A percentile compares a stretch with the other conserved stretches of the same genome.
Evolutionary conservation across 2,888 invertebrate genomes (phyloP).

Genomic region (Cartodere bifasciata): DNA sequence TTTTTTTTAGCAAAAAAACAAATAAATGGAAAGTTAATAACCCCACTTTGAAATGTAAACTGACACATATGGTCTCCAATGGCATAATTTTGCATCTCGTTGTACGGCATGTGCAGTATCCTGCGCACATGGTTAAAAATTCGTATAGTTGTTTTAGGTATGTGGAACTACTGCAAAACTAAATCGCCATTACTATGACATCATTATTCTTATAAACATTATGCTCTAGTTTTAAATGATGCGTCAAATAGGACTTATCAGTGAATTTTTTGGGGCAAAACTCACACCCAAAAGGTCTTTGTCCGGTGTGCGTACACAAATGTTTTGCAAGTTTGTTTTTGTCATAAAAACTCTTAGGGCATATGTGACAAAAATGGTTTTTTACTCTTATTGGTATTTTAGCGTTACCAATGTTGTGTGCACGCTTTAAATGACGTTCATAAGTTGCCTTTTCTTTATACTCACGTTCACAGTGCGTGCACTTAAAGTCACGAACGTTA

Average conservation of each 20-base stretch:
- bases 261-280: constrained; percentile 13
- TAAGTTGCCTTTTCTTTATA: constrained; percentile 35
- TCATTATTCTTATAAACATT: too few species aligned
- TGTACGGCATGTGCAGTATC: too few species aligned
- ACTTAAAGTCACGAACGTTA: constrained; percentile 18
- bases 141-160: too few species aligned
- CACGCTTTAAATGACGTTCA: constrained; percentile 36
- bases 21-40: too few species aligned
- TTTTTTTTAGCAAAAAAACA: too few species aligned
- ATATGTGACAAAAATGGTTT: constrained; percentile 14
- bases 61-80: too few species aligned
- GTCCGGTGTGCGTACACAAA: constrained; percentile 13
- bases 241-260: constrained; percentile 13
- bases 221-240: constrained; percentile 13
- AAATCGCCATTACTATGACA: too few species aligned
- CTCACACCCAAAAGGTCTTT: constrained; percentile 11
- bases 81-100: too few species aligned
- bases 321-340: constrained; percentile 15
- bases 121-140: too few species aligned
- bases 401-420: constrained; percentile 33
- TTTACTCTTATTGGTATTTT: constrained; percentile 25
- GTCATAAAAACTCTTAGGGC: constrained; percentile 25
- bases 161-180: too few species aligned
- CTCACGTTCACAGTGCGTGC: constrained; percentile 38
- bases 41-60: too few species aligned